A percentile compares a stretch with the other conserved stretches of the same genome.
Evolutionary conservation across 2,797 vertebrate species (phyloP).

Genomic region (Gorsachius magnificus): DNA sequence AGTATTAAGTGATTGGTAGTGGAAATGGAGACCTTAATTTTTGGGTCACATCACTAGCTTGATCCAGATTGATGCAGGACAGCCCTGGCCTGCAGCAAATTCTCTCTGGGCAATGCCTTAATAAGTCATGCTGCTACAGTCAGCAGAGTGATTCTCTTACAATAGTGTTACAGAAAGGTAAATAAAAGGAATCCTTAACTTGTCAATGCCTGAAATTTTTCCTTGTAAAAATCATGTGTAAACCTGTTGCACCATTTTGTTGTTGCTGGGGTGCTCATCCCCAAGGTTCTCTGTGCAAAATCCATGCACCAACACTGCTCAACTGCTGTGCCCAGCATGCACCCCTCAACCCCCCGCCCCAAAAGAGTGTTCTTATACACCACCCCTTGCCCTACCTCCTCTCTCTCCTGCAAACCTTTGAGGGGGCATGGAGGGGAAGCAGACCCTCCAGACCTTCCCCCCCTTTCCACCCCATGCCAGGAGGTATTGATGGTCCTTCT

Average conservation of each 20-base stretch:
- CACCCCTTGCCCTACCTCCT: background rate
- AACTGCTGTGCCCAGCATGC: background rate
- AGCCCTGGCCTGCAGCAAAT: background rate
- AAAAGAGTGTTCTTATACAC: no score
- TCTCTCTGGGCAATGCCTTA: background rate
- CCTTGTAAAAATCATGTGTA: background rate
- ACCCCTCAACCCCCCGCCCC: background rate
- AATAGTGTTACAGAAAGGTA: background rate
- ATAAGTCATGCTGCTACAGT: background rate
- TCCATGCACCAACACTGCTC: fast-evolving
- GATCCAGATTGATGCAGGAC: background rate
- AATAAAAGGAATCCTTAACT: background rate
- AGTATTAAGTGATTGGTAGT: background rate
- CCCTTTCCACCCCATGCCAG: background rate
- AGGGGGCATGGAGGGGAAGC: fast-evolving
- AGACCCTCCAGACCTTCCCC: background rate
- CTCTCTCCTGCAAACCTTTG: background rate
- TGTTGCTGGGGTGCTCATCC: background rate
- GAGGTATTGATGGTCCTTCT: background rate
- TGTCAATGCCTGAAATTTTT: background rate
- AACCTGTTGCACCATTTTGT: background rate
- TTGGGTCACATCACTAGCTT: background rate
- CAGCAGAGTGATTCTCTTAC: background rate
- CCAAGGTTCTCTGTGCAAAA: background rate
- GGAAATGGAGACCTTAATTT: background rate